These are phyloP conservation scores for Actinostola sp. DNA, from an alignment of 92 coral and sea anemone genomes.

Conservation along the genomic window DNA sequence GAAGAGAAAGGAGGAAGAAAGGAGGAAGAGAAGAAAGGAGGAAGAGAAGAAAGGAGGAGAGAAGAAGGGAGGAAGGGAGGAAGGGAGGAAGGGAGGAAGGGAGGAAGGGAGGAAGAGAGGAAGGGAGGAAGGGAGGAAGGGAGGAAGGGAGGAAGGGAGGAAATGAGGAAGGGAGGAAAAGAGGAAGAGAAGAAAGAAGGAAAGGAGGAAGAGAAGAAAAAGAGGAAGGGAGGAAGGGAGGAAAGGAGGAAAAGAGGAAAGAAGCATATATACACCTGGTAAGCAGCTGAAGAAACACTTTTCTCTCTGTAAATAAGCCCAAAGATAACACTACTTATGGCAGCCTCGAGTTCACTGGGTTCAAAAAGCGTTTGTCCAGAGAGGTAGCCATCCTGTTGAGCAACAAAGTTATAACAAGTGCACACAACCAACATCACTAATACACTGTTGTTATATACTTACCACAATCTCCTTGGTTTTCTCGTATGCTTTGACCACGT, in stretches of 20 bases:
- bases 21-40: no score
- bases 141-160: no score
- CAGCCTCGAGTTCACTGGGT: constrained; percentile 87
- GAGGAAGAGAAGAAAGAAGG: not conserved
- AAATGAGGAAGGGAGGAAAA: not conserved
- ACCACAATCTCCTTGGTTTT: constrained; percentile 95
- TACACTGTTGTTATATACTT: no score
- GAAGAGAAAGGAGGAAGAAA: not conserved
- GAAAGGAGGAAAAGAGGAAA: no score
- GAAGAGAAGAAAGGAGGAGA: no score
- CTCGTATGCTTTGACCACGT: constrained; percentile 91
- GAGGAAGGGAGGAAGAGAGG: no score
- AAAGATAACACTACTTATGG: constrained; percentile 96
- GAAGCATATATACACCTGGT: constrained; percentile 76
- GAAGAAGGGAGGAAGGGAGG: no score
- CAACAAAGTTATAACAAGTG: not conserved
- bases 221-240: not conserved
- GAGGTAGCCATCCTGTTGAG: constrained; percentile 79
- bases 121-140: no score
- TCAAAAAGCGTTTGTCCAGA: constrained; percentile 79
- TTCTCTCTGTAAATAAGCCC: constrained; percentile 87
- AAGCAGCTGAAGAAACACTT: constrained; percentile 84
- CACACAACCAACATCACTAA: not conserved
- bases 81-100: no score
- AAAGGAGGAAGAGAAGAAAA: not conserved